Conservation (phyloP, 1,140 invertebrate genomes). For the Rhopalosiphum maidis region DNA sequence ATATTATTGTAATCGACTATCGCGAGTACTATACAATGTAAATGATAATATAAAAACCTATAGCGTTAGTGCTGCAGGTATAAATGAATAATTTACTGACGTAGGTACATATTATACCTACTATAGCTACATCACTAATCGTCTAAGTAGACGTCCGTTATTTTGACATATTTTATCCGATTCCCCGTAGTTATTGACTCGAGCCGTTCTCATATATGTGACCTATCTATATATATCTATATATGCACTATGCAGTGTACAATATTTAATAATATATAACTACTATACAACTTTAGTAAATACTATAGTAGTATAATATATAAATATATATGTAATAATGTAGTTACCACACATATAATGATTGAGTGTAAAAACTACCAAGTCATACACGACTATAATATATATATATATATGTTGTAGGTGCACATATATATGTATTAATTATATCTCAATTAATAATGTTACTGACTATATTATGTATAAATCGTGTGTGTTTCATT, state of each 20-base stretch:
- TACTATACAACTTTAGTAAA: not conserved
- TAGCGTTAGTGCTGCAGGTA: not conserved
- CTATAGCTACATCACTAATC: not conserved
- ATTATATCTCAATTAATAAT: not conserved
- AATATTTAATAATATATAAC: not conserved
- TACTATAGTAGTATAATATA: not conserved
- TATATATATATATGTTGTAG: not conserved
- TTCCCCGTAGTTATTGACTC: not conserved
- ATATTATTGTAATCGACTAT: not conserved
- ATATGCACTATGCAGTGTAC: not conserved
- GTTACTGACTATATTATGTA: not conserved
- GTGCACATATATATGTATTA: not conserved
- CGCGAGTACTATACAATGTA: not conserved
- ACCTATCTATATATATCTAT: too few species aligned
- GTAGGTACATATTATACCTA: not conserved
- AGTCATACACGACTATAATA: not conserved
- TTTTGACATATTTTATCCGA: constrained; percentile 13
- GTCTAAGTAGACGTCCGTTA: not conserved
- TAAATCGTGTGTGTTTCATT: not conserved
- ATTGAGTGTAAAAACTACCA: not conserved
- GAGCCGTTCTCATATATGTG: not conserved
- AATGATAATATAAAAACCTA: not conserved
- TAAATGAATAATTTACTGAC: not conserved
- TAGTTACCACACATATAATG: not conserved
- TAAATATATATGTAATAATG: not conserved